Evolutionary conservation across 2,113 vertebrate species (phyloP).

Genomic region (Genyomyrus donnyi): DNA sequence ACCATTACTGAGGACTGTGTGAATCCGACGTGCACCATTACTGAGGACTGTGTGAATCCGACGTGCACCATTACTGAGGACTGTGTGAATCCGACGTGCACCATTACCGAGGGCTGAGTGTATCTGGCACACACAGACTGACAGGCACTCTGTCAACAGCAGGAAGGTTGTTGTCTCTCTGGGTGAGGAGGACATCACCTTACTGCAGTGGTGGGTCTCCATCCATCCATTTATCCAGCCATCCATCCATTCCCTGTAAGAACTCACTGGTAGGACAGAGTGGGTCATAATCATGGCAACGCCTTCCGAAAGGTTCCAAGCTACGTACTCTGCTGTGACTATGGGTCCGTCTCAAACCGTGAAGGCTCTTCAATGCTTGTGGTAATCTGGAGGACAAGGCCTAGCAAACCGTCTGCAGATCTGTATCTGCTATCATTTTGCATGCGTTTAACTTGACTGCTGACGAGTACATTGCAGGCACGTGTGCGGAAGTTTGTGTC

Average conservation of each 20-base stretch:
- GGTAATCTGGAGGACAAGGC: not conserved
- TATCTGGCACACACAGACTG: not conserved
- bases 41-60: not conserved
- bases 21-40: not conserved
- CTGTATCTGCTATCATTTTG: not conserved
- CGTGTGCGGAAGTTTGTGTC: not conserved
- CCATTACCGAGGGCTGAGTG: not conserved
- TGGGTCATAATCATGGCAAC: no score
- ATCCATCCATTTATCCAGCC: not conserved
- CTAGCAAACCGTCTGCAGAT: not conserved
- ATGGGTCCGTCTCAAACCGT: no score
- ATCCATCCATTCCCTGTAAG: not conserved
- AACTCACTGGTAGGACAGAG: no score
- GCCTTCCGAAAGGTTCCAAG: no score
- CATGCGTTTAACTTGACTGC: not conserved
- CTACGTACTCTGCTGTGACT: no score
- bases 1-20: not conserved
- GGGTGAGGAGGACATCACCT: not conserved
- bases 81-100: not conserved
- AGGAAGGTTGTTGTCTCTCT: not conserved
- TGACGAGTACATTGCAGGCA: not conserved
- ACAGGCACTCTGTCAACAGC: not conserved
- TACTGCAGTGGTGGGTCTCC: not conserved
- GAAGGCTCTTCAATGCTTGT: not conserved
- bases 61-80: not conserved